Conservation (phyloP, 2,888 invertebrate species). For the Cerceris rybyensis region DNA sequence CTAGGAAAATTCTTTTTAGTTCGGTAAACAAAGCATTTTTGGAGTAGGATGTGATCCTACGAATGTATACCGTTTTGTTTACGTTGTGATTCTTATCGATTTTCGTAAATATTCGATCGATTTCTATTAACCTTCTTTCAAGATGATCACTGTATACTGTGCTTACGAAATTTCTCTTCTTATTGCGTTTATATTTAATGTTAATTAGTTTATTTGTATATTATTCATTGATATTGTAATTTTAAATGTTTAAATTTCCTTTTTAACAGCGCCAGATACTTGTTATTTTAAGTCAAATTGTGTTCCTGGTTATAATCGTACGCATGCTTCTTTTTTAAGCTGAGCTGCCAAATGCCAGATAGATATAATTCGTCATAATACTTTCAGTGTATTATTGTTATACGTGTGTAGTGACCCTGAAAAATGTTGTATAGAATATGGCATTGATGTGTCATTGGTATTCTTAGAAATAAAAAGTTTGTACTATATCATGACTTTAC, state of each 20-base stretch:
- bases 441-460: constrained; percentile 38
- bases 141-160: not conserved
- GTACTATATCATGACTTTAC: not conserved
- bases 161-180: not conserved
- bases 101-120: constrained; percentile 16
- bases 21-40: constrained; percentile 3
- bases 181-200: too few species aligned
- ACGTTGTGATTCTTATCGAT: constrained; percentile 30
- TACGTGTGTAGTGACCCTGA: constrained; percentile 11
- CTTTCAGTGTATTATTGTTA: constrained; percentile 1
- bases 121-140: constrained; percentile 2
- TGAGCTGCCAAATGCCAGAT: not conserved
- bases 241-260: not conserved
- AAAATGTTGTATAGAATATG: constrained; percentile 39
- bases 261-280: not conserved
- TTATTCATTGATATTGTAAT: too few species aligned
- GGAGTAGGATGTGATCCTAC: not conserved
- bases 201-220: too few species aligned
- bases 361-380: constrained; percentile 2
- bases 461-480: constrained; percentile 15
- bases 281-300: not conserved
- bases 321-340: not conserved
- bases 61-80: constrained; percentile 37
- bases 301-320: not conserved
- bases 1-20: not conserved